These are phyloP conservation scores for Neogale vison DNA, from an alignment of 2,113 vertebrate species.

Conservation along the genomic window DNA sequence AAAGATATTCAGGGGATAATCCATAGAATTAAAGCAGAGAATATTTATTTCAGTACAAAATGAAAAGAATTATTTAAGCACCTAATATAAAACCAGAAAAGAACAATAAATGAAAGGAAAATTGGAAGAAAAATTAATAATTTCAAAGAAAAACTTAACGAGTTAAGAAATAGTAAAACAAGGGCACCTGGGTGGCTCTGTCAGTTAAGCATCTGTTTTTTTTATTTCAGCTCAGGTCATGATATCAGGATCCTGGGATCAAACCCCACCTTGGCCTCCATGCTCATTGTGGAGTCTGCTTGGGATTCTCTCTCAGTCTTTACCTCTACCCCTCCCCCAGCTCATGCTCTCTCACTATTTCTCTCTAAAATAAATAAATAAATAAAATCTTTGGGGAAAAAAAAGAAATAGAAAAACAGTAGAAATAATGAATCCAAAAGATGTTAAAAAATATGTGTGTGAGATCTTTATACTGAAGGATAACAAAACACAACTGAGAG, in stretches of 20 bases:
- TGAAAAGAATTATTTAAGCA: background rate
- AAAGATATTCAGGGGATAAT: background rate
- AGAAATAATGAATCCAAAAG: background rate
- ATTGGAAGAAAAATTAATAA: background rate
- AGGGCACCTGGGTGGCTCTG: background rate
- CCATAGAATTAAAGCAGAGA: background rate
- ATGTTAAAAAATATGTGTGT: background rate
- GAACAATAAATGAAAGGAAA: background rate
- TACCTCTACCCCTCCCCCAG: background rate
- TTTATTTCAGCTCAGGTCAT: background rate
- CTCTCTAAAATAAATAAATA: background rate
- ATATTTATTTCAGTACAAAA: background rate
- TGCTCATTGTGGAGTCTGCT: background rate
- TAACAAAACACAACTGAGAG: background rate
- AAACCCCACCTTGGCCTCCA: background rate
- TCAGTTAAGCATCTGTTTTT: background rate
- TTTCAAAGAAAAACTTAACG: background rate
- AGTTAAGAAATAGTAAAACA: background rate
- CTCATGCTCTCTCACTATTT: background rate
- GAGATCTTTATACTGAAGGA: background rate
- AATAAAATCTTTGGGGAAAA: background rate
- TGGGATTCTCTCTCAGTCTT: background rate
- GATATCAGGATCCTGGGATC: background rate
- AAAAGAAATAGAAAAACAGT: background rate
- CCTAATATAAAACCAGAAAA: slow-evolving; percentile 11